Evolutionary conservation across 2,113 vertebrate genomes (phyloP).

Genomic region (Columba janthina): DNA sequence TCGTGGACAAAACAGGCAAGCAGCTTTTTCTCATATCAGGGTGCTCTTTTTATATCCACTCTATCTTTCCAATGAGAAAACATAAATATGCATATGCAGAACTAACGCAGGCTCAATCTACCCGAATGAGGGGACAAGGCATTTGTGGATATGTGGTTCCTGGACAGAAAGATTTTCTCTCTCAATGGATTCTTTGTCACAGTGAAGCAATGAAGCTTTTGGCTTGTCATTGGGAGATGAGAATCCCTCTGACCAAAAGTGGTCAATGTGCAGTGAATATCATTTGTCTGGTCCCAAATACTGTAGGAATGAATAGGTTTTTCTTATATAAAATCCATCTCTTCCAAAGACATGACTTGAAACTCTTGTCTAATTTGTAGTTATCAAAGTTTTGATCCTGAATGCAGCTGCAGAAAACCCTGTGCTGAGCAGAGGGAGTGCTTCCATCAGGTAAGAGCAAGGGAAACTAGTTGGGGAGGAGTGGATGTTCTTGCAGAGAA

Average conservation of each 20-base stretch:
- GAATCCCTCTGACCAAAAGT: background rate
- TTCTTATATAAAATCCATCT: background rate
- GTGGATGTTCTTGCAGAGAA: background rate
- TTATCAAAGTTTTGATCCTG: background rate
- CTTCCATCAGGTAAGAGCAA: background rate
- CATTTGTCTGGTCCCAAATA: background rate
- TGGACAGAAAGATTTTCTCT: background rate
- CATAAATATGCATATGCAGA: background rate
- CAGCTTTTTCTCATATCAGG: background rate
- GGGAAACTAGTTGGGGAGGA: background rate
- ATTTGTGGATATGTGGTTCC: accelerated
- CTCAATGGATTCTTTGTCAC: background rate
- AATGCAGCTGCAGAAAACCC: background rate
- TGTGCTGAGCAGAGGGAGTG: background rate
- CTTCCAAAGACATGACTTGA: background rate
- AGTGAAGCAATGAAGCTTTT: background rate
- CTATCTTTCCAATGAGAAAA: background rate
- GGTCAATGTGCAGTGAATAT: background rate
- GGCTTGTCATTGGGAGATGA: background rate
- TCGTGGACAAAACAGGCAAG: background rate
- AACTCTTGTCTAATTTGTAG: background rate
- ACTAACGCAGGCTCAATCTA: background rate
- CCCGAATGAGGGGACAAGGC: accelerated
- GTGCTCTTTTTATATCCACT: background rate
- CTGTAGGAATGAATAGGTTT: background rate